Evolutionary conservation across 1,140 invertebrate species (phyloP), one percentile per base, ranked within the genome.

Genomic region (Asbolus verrucosus): DNA sequence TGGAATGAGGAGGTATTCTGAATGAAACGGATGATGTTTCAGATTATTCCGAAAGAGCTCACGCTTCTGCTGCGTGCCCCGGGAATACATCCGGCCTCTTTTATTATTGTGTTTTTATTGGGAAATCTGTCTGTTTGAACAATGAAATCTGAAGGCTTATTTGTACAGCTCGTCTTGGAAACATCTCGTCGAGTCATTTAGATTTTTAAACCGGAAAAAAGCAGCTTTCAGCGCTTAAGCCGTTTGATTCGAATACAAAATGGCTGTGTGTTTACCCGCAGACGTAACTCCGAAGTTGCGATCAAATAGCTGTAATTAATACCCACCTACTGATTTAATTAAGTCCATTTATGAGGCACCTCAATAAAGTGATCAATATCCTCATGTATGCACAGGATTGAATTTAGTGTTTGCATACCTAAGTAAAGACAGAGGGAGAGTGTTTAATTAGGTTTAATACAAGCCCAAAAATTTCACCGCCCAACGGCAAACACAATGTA

Each of bases 361-460:
- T 27, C 46, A 54, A 54, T 54, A 27, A 54, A 54, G 46, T 54
- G 46, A 54, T 54, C 46, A 54, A 54, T 54, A 54, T 30, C 21
- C 9, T 18, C 21, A 54, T 54, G 46, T 54, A 30, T 54, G 46
- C 46, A 63, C n/a, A 63, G 61, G 61, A 41, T 63, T 38, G 15
- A 38, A 41, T 62, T 21, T 36, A 16, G 36, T 63, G 39, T 63
- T 39, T 63, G 36, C 61, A 11, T 33, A 41, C 61, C 61, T 63
- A 63, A 38, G 61, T 63, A 63, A 63, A 63, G 61, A 38, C 33
- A 11, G 16, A 13, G 31, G 24, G 33, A 63, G 27, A 63, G 33
- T 63, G 33, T 63, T 63, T 63, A 63, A 63, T 63, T 63, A 63
- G 24, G 16, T 39, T n/a, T 36, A n/a, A 36, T 36, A 36, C 61